Evolutionary conservation across 2,888 invertebrate genomes (phyloP), one percentile per base, ranked within the genome.

Genomic region (Arctia plantaginis): DNA sequence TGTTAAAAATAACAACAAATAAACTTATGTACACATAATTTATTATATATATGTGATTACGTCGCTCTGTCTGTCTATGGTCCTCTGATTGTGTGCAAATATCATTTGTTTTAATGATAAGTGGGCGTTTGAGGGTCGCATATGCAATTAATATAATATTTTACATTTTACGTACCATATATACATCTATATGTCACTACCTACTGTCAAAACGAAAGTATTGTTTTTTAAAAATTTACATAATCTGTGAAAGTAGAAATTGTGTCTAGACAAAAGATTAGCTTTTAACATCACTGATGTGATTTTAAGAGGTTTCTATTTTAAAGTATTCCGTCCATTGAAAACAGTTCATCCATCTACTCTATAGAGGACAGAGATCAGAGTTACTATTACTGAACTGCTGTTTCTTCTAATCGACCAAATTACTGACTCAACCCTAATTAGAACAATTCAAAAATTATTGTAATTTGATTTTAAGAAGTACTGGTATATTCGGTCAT

Each of bases 81-180:
- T 15, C 68, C 64, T 2, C 35, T 64, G 30, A 73, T 69, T 73
- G 73, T 73, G 30, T 73, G 73, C 66, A 69, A 73, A 73, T 69
- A 66, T 73, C 73, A 65, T 73, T 73, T 73, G 69, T 73, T 73
- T 69, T 73, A 69, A 33, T 62, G 33, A 39, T 3, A 23, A 66
- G 73, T 73, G 69, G 73, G 73, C 41, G 65, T 18, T 41, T 66
- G 65, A 73, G 55, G 73, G 69, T 41, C 51, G 69, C 0, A 44
- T 47, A 44, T 64, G 18, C 41, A 30, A 59, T 72, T 66, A 39
- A 30, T 72, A 41, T 65, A 35, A 64, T 55, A 39, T 44, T 41
- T 68, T 18, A 13, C 20, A 68, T 65, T 35, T 10, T 35, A 23
- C 4, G 27, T 30, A 62, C 18, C 7, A 18, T 30, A 62, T 15